These are phyloP conservation scores for Mormyrus lacerda DNA, from an alignment of 2,113 vertebrate species.

Conservation along the genomic window DNA sequence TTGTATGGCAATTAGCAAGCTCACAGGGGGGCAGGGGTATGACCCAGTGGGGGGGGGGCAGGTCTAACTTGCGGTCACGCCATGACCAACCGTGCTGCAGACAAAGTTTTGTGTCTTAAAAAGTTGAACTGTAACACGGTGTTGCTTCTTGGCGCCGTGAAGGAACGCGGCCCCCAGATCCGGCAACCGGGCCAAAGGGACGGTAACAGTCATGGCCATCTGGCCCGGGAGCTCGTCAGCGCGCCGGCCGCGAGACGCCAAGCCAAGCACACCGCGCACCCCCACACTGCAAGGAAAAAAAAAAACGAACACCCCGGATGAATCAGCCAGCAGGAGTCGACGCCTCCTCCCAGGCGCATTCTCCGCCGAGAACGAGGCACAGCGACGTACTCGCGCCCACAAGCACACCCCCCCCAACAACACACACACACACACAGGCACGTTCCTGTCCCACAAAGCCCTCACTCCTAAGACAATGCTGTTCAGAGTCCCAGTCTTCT, in stretches of 20 bases:
- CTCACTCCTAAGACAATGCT: neutral
- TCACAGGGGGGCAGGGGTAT: neutral
- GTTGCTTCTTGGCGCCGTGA: neutral
- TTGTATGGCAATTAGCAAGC: neutral
- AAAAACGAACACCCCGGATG: neutral
- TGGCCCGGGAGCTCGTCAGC: conserved; percentile 16
- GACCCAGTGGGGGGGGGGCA: neutral
- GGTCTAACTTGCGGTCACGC: neutral
- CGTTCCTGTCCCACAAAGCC: neutral
- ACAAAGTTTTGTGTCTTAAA: neutral
- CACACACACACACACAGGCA: neutral
- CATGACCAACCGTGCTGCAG: neutral
- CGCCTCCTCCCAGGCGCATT: too few relatives aligned
- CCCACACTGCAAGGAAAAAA: neutral
- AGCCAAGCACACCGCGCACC: conserved; percentile 7
- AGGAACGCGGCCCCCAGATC: neutral
- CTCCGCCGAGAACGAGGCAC: neutral
- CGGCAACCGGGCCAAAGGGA: neutral
- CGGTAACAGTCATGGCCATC: conserved; percentile 13
- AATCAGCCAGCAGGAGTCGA: neutral
- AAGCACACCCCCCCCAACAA: neutral
- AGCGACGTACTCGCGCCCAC: neutral
- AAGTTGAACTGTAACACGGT: neutral
- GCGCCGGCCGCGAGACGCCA: neutral
- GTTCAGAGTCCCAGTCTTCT: neutral